These are phyloP conservation scores for Callorhinus ursinus DNA, from an alignment of 2,113 vertebrate species.

Conservation along the genomic window DNA sequence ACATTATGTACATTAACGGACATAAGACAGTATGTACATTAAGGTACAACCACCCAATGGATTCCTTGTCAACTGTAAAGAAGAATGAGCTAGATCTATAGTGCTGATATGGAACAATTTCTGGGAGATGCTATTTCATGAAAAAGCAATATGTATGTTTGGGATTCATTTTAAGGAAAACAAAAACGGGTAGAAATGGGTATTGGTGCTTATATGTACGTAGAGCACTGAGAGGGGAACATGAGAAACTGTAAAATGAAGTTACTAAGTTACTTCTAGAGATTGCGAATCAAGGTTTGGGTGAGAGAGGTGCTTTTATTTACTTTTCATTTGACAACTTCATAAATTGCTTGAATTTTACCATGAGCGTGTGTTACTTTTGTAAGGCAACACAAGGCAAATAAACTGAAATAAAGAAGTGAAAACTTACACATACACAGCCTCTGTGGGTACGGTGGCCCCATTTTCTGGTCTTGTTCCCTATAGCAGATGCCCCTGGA, in stretches of 20 bases:
- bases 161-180: background rate
- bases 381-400: background rate
- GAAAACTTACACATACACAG: background rate
- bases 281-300: background rate
- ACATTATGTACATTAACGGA: accelerated
- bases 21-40: background rate
- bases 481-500: accelerated
- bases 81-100: background rate
- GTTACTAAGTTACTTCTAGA: background rate
- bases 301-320: background rate
- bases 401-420: background rate
- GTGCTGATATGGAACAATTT: background rate
- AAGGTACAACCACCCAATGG: too few species aligned
- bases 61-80: background rate
- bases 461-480: background rate
- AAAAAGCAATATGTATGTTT: background rate
- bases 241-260: background rate
- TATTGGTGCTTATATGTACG: background rate
- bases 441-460: accelerated
- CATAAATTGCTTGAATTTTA: background rate
- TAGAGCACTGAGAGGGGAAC: background rate
- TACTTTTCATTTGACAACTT: background rate
- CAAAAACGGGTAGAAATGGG: background rate
- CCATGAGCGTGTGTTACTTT: background rate
- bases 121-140: background rate